phyloP scores from a whole-genome alignment of 2,888 invertebrate genomes.

The Bhutanitis thaidina region DNA sequence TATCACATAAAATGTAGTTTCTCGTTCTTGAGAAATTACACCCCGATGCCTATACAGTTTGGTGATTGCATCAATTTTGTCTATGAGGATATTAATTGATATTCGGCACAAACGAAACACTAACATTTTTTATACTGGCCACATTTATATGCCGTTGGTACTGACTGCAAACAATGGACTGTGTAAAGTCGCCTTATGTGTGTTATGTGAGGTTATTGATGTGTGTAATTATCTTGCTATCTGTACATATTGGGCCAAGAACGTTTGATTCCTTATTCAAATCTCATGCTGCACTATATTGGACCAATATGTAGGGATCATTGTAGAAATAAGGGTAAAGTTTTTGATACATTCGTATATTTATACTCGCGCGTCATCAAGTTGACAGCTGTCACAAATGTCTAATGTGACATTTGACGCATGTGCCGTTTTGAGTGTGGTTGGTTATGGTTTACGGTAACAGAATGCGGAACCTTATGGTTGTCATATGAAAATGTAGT shows the following conservation, averaged over 20 bases:
- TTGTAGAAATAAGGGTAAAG: background rate
- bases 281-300: background rate
- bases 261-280: background rate
- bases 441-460: too few species aligned
- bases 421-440: background rate
- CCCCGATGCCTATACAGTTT: too few species aligned
- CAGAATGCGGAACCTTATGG: too few species aligned
- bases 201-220: background rate
- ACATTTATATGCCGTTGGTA: constrained; percentile 3
- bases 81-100: background rate
- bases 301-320: background rate
- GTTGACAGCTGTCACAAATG: background rate
- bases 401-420: background rate
- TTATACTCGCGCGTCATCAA: background rate
- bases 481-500: too few species aligned
- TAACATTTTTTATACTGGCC: background rate
- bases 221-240: background rate
- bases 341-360: background rate
- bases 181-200: constrained; percentile 35
- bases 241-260: background rate
- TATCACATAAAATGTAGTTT: too few species aligned
- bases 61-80: too few species aligned
- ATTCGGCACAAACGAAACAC: constrained; percentile 2
- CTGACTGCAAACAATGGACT: constrained; percentile 28
- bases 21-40: too few species aligned